Conservation (phyloP, 2,888 invertebrate species). For the Oligia fasciuncula region DNA sequence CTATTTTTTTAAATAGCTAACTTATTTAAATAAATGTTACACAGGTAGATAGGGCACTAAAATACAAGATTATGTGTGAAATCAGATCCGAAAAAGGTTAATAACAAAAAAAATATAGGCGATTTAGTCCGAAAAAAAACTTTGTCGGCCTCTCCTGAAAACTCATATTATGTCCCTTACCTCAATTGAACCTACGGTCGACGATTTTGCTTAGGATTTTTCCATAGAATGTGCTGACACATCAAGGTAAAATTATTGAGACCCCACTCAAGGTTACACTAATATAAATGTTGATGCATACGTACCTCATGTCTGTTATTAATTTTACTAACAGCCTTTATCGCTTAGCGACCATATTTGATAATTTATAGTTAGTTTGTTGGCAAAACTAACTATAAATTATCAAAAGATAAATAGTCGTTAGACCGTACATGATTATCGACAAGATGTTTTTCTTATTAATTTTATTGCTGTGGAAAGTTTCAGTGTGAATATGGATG, state of each 20-base stretch:
- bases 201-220: neutral
- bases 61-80: no score
- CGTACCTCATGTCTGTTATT: conserved; percentile 4
- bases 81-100: no score
- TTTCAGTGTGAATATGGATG: neutral
- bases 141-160: no score
- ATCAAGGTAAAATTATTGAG: conserved; percentile 11
- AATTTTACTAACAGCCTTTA: conserved; percentile 18
- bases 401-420: conserved; percentile 1
- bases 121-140: no score
- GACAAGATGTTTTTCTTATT: neutral
- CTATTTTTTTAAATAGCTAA: no score
- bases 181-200: no score
- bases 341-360: conserved; percentile 26
- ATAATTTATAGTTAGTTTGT: no score
- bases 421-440: conserved; percentile 6
- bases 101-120: no score
- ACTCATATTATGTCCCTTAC: no score
- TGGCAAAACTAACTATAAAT: conserved; percentile 7
- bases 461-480: conserved; percentile 2
- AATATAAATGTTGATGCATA: neutral
- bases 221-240: conserved; percentile 7
- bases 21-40: no score
- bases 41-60: no score
- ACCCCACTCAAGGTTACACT: conserved; percentile 21